Evolutionary conservation across 2,888 invertebrate species (phyloP), one percentile per base, ranked within the genome.

Genomic region (Abrostola triplasia): DNA sequence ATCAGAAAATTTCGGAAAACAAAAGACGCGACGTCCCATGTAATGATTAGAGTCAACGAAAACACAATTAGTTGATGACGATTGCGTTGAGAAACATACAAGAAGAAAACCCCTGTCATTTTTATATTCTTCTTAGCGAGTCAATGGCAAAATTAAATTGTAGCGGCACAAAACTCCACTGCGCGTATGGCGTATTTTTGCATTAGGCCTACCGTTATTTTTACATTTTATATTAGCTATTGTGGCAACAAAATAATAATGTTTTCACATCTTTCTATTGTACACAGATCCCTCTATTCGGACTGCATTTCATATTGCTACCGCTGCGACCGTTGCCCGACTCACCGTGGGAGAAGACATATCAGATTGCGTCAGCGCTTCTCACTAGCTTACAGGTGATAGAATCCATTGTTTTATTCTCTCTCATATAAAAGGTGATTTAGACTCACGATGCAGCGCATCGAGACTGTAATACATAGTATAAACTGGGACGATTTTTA

Each of bases 351-450:
- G 96, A 96, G 73, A 93, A 94, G 36, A 84, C 95, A 55, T 97
- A 97, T 85, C 96, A 97, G 81, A 92, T 97, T 56, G 82, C 96
- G 13, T 96, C 96, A 0, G 96, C 97, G 0, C 84, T 97, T 24
- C 89, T 97, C 11, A 96, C 96, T 11, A 97, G 97, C 36, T 94
- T 96, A 58, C 97, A 97, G 95, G 97, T 96, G 85, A 77, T 12
- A 8, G 9, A 10, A 24, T 38, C 44, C 10, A 44, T 6, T 1
- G 5, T 9, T 40, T 42, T 4, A n/a, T 54, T n/a, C 7, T 41
- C 8, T 41, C 5, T 10, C 35, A n/a, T n/a, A 36, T 36, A 4
- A 7, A 24, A 52, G 24, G 24, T 24, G 24, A 24, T 24, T 24
- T 24, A 4, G 24, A 24, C 24, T 24, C 24, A 24, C 1, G 4